phyloP scores from a whole-genome alignment of 2,113 vertebrate species.

The Chaetorhynchus papuensis region DNA sequence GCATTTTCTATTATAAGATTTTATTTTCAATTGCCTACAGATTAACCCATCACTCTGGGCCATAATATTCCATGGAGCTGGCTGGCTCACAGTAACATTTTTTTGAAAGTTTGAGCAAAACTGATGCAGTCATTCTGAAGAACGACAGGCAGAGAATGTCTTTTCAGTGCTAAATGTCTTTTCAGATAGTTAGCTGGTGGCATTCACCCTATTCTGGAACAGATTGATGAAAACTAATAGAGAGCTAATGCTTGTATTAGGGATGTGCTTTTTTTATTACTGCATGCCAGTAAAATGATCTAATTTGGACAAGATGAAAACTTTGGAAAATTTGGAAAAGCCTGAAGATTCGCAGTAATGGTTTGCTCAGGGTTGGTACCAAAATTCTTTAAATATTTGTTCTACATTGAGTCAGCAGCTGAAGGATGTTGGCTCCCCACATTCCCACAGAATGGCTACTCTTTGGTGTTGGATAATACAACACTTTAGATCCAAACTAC shows the following conservation, averaged over 20 bases:
- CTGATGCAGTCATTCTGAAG: background rate
- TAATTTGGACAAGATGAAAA: background rate
- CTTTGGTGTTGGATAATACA: background rate
- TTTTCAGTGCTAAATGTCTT: background rate
- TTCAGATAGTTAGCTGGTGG: background rate
- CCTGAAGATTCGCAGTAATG: background rate
- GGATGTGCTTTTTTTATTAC: background rate
- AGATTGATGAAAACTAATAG: background rate
- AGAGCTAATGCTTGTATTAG: background rate
- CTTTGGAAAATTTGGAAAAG: background rate
- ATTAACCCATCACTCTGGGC: background rate
- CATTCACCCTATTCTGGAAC: background rate
- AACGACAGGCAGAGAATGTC: background rate
- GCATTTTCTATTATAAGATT: background rate
- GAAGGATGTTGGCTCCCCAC: background rate
- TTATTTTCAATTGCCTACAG: background rate
- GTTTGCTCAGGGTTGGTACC: background rate
- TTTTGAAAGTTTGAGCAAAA: background rate
- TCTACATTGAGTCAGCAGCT: background rate
- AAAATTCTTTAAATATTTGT: slow-evolving; percentile 27
- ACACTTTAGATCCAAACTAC: background rate
- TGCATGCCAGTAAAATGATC: background rate
- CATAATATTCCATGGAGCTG: background rate
- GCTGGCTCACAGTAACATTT: background rate
- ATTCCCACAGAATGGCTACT: background rate